Percentiles rank a stretch among this genome's conserved stretches.
Evolutionary conservation across 2,797 vertebrate genomes (phyloP).

Genomic region (Aldrovandia affinis): DNA sequence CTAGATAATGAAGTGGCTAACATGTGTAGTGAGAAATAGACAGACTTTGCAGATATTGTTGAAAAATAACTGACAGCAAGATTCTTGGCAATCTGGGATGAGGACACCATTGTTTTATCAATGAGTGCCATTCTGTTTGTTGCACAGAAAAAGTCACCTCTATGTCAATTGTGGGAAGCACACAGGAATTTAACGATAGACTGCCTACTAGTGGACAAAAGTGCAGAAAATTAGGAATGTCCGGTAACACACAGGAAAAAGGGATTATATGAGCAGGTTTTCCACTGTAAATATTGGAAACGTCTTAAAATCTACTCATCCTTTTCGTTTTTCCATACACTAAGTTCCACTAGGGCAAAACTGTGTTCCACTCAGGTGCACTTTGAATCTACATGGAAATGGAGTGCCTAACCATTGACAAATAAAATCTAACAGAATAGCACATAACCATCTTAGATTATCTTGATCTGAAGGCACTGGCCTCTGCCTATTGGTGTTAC

Average conservation of each 20-base stretch:
- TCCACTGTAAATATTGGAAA: not conserved
- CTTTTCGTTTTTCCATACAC: not conserved
- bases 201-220: conserved; percentile 4
- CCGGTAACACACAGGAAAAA: not conserved
- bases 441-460: too few relatives aligned
- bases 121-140: not conserved
- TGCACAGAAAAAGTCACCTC: not conserved
- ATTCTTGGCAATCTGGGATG: too few relatives aligned
- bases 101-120: too few relatives aligned
- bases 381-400: not conserved
- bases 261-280: too few relatives aligned
- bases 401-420: not conserved
- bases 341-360: not conserved
- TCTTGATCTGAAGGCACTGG: too few relatives aligned
- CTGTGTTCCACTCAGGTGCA: not conserved
- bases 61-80: too few relatives aligned
- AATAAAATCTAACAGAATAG: too few relatives aligned
- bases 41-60: too few relatives aligned
- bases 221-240: not conserved
- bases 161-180: not conserved
- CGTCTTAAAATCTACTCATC: not conserved
- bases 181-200: not conserved
- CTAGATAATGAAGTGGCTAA: too few relatives aligned
- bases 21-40: too few relatives aligned
- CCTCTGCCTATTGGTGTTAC: too few relatives aligned